These are phyloP conservation scores for Drosophila pandora DNA, from an alignment of 1,140 invertebrate genomes.

Conservation along the genomic window DNA sequence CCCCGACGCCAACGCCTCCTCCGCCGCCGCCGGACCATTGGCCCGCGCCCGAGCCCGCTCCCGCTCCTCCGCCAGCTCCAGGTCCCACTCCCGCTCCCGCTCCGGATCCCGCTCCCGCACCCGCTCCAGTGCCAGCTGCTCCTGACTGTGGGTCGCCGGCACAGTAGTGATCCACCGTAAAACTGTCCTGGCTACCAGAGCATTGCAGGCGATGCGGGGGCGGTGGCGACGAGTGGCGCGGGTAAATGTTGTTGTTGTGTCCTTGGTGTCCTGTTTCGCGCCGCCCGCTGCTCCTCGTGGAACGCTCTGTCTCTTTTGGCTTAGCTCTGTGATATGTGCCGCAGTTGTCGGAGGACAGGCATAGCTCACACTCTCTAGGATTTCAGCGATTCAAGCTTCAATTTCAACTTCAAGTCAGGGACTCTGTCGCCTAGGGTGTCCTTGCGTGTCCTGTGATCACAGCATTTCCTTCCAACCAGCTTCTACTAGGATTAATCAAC, in stretches of 20 bases:
- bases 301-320: neutral
- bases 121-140: constrained; percentile 31
- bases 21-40: constrained; percentile 69
- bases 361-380: neutral
- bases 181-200: constrained; percentile 84
- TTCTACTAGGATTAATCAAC: constrained; percentile 39
- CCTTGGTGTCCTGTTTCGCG: constrained; percentile 6
- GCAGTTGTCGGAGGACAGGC: neutral
- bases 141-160: constrained; percentile 76
- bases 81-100: constrained; percentile 42
- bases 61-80: constrained; percentile 28
- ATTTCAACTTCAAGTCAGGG: neutral
- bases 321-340: constrained; percentile 63
- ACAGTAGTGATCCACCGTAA: constrained; percentile 84
- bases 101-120: constrained; percentile 18
- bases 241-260: constrained; percentile 78
- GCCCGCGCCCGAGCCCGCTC: constrained; percentile 27
- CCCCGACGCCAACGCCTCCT: constrained; percentile 25
- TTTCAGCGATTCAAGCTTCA: neutral
- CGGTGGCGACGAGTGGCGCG: constrained; percentile 83
- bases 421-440: neutral
- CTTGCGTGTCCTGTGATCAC: constrained; percentile 32
- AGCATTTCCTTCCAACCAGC: constrained; percentile 42
- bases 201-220: constrained; percentile 84
- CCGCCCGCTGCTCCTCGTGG: neutral